A percentile compares a stretch with the other conserved stretches of the same genome.
Evolutionary conservation across 2,888 invertebrate species (phyloP).

Genomic region (Eueremaeus valkanovi): DNA sequence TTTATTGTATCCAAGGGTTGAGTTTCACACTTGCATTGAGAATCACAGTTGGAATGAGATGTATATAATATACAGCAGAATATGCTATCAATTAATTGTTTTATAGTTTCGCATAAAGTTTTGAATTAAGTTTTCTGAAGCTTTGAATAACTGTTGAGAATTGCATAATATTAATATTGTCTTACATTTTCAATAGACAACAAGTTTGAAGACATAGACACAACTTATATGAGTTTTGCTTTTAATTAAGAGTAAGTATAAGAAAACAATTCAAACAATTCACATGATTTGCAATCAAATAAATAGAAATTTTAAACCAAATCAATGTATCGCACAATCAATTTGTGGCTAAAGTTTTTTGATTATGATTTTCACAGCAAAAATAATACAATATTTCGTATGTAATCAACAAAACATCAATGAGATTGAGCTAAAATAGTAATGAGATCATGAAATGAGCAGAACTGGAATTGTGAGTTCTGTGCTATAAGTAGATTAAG

Average conservation of each 20-base stretch:
- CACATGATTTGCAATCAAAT: not conserved
- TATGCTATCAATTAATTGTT: not conserved
- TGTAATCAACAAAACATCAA: slow-evolving; percentile 2
- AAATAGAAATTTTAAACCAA: not conserved
- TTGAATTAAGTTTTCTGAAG: not conserved
- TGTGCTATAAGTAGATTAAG: slow-evolving; percentile 36
- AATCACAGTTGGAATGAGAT: not conserved
- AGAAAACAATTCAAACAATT: too few relatives aligned
- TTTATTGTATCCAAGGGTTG: not conserved
- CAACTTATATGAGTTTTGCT: too few relatives aligned
- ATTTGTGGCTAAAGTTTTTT: not conserved
- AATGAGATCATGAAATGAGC: slow-evolving; percentile 28
- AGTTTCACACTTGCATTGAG: not conserved
- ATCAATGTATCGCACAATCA: not conserved
- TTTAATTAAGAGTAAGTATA: too few relatives aligned
- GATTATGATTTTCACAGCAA: not conserved
- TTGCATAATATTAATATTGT: too few relatives aligned
- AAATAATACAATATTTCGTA: not conserved
- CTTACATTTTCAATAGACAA: too few relatives aligned
- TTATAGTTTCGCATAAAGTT: not conserved
- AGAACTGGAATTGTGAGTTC: slow-evolving; percentile 27
- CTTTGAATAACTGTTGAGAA: not conserved
- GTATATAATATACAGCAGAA: not conserved
- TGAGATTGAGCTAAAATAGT: slow-evolving; percentile 32
- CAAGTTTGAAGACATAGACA: too few relatives aligned